Base-by-base conservation (phyloP, 2,113 vertebrate genomes). In the Coturnix japonica region DNA sequence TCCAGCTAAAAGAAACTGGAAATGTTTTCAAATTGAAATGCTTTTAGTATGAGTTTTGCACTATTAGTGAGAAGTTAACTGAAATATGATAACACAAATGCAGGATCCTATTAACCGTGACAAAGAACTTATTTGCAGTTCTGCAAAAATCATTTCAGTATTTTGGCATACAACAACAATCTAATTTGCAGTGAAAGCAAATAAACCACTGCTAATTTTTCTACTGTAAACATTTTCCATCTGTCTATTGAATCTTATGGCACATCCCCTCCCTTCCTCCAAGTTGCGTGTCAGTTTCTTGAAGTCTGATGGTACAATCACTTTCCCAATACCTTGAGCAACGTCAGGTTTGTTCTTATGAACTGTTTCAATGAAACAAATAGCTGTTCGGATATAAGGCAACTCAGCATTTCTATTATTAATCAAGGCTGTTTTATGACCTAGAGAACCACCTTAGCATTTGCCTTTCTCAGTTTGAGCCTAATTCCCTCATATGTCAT, bases 161-260 rank as follows among this genome's bases (percentile, higher is more conserved):
- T 79, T 93, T 64, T 93, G 91, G 91, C 78, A 83, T 20, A 49
- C 19, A 67, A 57, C 78, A 87, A 73, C 71, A 70, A 87, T n/a
- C 23, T 26, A 15, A 75, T 93, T 84, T 80, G 54, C 72, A 71
- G 39, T 39, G 67, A 71, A 91, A 92, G 61, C 37, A 94, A 95
- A 89, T 67, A 64, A 96, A 35, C 39, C 51, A 49, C 78, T 43
- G 7, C 67, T 82, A 39, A 85, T 70, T 91, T 73, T 79, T 63
- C 87, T 26, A 30, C 81, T 96, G 84, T 33, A 91, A 93, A 91
- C 51, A 44, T 67, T 89, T 87, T 89, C 87, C 89, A 87, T 81
- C 87, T 89, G 89, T 71, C 81, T 67, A 53, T 74, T 91, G 66
- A 66, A 92, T 31, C 56, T 56, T 73, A 9, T 82, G 89, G 84